A percentile compares a stretch with the other conserved stretches of the same genome.
Evolutionary conservation across 2,888 invertebrate genomes (phyloP).

Genomic region (Cremastobaeus sp.): DNA sequence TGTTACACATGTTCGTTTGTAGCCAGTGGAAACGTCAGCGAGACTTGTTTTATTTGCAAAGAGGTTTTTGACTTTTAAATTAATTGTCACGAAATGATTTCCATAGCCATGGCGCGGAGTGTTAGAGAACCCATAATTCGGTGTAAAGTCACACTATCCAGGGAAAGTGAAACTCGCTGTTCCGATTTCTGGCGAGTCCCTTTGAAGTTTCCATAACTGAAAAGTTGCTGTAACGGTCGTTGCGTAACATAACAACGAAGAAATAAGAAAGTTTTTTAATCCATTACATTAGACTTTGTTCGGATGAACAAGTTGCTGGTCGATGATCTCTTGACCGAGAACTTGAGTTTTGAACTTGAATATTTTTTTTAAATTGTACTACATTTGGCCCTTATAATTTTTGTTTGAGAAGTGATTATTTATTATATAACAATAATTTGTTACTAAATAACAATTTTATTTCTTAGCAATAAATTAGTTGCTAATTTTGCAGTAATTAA

Average conservation of each 20-base stretch:
- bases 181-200: constrained; percentile 66
- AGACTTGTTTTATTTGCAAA: no score
- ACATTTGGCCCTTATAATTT: no score
- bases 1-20: no score
- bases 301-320: constrained; percentile 49
- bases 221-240: constrained; percentile 55
- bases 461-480: no score
- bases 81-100: neutral
- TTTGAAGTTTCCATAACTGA: constrained; percentile 58
- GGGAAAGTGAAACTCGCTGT: constrained; percentile 70
- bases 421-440: no score
- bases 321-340: constrained; percentile 60
- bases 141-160: constrained; percentile 57
- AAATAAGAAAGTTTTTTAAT: constrained; percentile 57
- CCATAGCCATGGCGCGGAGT: neutral
- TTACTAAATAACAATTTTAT: no score
- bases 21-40: no score
- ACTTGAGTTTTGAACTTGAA: constrained; percentile 49
- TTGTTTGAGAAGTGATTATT: no score
- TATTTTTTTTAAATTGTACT: constrained; percentile 31
- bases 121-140: constrained; percentile 19
- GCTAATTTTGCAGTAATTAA: no score
- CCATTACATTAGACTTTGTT: constrained; percentile 52
- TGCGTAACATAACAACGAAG: constrained; percentile 59
- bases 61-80: neutral